These are phyloP conservation scores for Lithodes maja DNA, from an alignment of 2,888 invertebrate species.

Conservation along the genomic window DNA sequence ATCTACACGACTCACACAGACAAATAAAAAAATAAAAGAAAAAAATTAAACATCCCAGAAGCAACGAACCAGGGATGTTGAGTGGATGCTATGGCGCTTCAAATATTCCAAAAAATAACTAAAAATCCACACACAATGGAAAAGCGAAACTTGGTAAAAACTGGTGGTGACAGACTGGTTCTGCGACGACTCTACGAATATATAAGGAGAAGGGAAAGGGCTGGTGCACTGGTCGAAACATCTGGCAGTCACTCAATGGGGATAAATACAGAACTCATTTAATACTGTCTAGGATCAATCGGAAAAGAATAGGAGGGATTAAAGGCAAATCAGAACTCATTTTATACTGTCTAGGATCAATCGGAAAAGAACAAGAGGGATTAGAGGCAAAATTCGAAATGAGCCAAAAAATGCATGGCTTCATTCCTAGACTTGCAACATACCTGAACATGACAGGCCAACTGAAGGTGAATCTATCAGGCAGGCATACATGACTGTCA, in stretches of 20 bases:
- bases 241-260: background rate
- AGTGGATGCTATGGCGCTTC: conserved; percentile 11
- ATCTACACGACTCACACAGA: conserved; percentile 48
- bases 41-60: conserved; percentile 21
- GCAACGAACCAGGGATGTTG: conserved; percentile 33
- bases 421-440: no score
- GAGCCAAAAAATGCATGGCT: no score
- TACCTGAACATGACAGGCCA: no score
- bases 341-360: no score
- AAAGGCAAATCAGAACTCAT: no score
- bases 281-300: no score
- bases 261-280: no score
- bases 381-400: no score
- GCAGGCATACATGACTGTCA: no score
- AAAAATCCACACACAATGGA: conserved; percentile 6
- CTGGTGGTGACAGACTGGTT: background rate
- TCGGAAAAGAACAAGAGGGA: no score
- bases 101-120: background rate
- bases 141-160: conserved; percentile 24
- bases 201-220: conserved; percentile 7
- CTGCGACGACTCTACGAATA: conserved; percentile 4
- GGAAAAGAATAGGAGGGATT: no score
- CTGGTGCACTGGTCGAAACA: conserved; percentile 52
- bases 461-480: no score
- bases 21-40: background rate